Evolutionary conservation across 2,888 invertebrate genomes (phyloP).

Genomic region (Cynaeus angustus): DNA sequence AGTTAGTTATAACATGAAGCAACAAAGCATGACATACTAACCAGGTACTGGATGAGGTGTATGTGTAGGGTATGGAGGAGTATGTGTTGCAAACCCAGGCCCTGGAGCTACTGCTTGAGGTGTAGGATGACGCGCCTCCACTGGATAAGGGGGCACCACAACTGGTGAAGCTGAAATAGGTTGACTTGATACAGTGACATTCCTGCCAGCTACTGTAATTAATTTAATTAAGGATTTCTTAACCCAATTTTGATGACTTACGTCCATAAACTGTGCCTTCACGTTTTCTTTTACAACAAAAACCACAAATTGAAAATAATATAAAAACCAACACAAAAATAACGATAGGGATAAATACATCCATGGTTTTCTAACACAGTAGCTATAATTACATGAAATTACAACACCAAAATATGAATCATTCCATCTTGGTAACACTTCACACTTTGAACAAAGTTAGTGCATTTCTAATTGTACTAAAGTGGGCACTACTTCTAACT

Average conservation of each 20-base stretch:
- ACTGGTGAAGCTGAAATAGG: conserved; percentile 52
- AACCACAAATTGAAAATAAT: conserved; percentile 62
- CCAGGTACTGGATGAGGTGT: conserved; percentile 51
- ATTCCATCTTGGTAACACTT: no score
- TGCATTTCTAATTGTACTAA: conserved; percentile 9
- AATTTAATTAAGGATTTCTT: background rate
- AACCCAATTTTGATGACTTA: conserved; percentile 52
- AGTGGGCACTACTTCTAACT: background rate
- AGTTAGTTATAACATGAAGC: conserved; percentile 4
- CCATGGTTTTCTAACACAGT: conserved; percentile 52
- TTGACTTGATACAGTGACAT: conserved; percentile 52
- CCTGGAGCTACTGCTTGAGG: conserved; percentile 50
- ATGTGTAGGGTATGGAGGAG: conserved; percentile 51
- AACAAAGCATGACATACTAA: conserved; percentile 15
- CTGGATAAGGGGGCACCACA: conserved; percentile 55
- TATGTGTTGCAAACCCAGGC: conserved; percentile 44
- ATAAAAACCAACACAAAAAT: conserved; percentile 61
- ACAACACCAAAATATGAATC: background rate
- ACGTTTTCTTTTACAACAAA: conserved; percentile 63
- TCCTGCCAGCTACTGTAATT: conserved; percentile 34
- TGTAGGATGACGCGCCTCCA: conserved; percentile 49
- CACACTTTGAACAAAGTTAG: background rate
- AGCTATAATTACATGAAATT: conserved; percentile 9
- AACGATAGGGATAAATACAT: conserved; percentile 59
- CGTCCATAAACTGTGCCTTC: conserved; percentile 63